phyloP scores from a whole-genome alignment of 2,797 vertebrate species.

The Pantherophis vulpinus region DNA sequence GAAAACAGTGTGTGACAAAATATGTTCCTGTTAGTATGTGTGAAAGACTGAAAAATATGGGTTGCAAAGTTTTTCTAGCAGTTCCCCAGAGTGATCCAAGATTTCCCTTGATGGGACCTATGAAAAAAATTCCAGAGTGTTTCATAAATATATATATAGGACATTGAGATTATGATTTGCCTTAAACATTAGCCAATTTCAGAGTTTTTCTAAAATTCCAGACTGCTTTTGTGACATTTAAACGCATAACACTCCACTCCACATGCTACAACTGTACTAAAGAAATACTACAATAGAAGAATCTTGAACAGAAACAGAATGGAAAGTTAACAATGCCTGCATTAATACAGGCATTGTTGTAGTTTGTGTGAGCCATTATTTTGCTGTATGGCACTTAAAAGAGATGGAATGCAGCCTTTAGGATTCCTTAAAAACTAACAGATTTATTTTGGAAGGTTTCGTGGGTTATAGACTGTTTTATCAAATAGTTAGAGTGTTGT shows the following conservation, averaged over 20 bases:
- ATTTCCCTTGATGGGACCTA: not conserved
- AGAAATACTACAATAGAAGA: not conserved
- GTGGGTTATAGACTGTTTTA: not conserved
- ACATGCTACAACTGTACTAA: not conserved
- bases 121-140: not conserved
- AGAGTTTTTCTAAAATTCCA: not conserved
- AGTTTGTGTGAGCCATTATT: not conserved
- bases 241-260: not conserved
- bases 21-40: not conserved
- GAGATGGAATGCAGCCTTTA: not conserved
- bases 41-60: not conserved
- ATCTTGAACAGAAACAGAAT: not conserved
- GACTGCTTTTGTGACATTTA: not conserved
- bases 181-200: not conserved
- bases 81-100: not conserved
- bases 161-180: not conserved
- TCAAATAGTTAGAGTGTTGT: not conserved
- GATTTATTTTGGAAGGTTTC: not conserved
- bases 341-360: not conserved
- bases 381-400: slow-evolving; percentile 5
- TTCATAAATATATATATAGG: not conserved
- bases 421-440: not conserved
- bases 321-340: rapidly evolving
- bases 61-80: not conserved
- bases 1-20: not conserved